Evolutionary conservation across 2,797 vertebrate species (phyloP), one percentile per base, ranked within the genome.

Genomic region (Oryzias dopingdopingensis): DNA sequence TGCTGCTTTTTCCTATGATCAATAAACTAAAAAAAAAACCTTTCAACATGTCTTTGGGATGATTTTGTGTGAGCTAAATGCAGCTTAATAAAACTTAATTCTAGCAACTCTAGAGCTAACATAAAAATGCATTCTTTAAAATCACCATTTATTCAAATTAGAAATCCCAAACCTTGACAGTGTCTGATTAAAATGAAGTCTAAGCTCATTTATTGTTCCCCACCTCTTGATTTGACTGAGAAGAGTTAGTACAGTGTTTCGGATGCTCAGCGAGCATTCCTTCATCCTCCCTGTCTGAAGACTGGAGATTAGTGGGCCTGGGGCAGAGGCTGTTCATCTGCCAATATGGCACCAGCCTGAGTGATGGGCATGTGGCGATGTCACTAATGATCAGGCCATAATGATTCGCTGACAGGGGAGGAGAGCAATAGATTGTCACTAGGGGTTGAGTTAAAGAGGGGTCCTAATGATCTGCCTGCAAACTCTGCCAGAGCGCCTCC

Each of bases 371-470:
- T 86, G 86, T 85, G 86, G 82, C 70, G 69, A 81, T 89, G 90
- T 90, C 91, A 90, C 85, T 91, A 92, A 92, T 91, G 90, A 92
- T 91, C 86, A 90, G 80, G 77, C 86, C 80, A 83, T 91, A 91
- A 92, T 91, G 87, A 92, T 91, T 88, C 85, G 80, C 83, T 91
- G 90, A 91, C 90, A 89, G 90, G 84, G 85, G 83, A 86, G 84
- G 82, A 90, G 83, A 88, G 90, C 88, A 86, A 91, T 90, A 86
- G 86, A 91, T 90, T 84, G 82, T 89, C 87, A 88, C 84, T 77
- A 67, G 80, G 81, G 81, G 86, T 86, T 86, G 83, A 84, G 85
- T 87, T 89, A 89, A 90, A 88, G 86, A 89, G 87, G 77, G 78
- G 73, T 67, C 73, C 84, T 90, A 90, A 91, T 88, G 88, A 91